phyloP scores from a whole-genome alignment of 2,797 vertebrate genomes.

The Philypnodon macrostomus region DNA sequence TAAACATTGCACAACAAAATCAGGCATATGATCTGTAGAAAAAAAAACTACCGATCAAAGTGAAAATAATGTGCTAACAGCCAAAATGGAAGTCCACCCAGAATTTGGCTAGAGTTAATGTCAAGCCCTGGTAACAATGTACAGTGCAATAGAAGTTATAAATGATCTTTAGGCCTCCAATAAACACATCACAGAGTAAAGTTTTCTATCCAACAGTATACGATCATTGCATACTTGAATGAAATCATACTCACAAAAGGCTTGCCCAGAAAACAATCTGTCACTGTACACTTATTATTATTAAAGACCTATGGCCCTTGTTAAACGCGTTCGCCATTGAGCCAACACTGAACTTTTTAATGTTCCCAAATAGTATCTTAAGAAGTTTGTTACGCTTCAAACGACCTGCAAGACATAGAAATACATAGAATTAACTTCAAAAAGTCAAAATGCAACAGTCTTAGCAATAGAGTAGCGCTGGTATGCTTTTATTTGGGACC shows the following conservation, averaged over 20 bases:
- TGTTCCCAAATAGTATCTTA: slow-evolving; percentile 20
- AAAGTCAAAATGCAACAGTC: background rate
- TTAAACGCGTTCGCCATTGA: too few relatives aligned
- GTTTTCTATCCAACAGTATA: slow-evolving; percentile 49
- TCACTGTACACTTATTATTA: slow-evolving; percentile 40
- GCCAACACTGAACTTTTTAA: slow-evolving; percentile 37
- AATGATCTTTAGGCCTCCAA: slow-evolving; percentile 45
- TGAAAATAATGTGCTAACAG: too few relatives aligned
- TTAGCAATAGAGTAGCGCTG: background rate
- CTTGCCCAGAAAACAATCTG: slow-evolving; percentile 26
- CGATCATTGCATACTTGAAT: slow-evolving; percentile 48
- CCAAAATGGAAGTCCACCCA: too few relatives aligned
- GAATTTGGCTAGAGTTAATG: too few relatives aligned
- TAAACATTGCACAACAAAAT: too few relatives aligned
- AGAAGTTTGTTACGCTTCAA: slow-evolving; percentile 36
- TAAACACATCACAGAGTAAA: slow-evolving; percentile 48
- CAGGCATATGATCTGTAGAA: too few relatives aligned
- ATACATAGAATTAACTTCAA: slow-evolving; percentile 4
- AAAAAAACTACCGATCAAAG: too few relatives aligned
- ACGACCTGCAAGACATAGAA: slow-evolving; percentile 51
- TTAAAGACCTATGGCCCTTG: too few relatives aligned
- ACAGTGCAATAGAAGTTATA: slow-evolving; percentile 46
- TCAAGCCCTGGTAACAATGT: slow-evolving; percentile 39
- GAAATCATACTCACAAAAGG: slow-evolving; percentile 32
- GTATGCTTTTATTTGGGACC: slow-evolving; percentile 3